These are phyloP conservation scores for Drosophila melanogaster DNA, from an alignment of 1,140 invertebrate genomes.

Conservation along the genomic window DNA sequence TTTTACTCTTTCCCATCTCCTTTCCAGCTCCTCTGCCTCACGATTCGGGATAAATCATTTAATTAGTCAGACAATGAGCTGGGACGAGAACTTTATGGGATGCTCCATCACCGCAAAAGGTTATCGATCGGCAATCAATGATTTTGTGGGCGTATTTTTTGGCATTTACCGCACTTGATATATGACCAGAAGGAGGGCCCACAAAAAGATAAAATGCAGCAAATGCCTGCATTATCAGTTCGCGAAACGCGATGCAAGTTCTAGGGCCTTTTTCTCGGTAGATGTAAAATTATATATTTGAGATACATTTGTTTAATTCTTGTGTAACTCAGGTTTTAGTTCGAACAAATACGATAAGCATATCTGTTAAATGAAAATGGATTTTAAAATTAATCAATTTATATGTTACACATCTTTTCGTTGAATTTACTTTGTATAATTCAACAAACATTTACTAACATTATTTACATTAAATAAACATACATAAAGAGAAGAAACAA, in stretches of 20 bases:
- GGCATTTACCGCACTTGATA: conserved; percentile 67
- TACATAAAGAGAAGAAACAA: no score
- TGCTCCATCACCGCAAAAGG: conserved; percentile 58
- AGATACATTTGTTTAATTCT: not conserved
- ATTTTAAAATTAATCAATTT: no score
- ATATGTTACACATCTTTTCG: no score
- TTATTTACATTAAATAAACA: no score
- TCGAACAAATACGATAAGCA: no score
- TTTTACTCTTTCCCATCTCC: conserved; percentile 48
- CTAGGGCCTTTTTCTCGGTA: not conserved
- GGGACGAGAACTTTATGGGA: conserved; percentile 33
- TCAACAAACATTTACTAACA: no score
- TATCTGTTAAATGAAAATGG: no score
- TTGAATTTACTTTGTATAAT: no score
- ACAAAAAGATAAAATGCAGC: conserved; percentile 37
- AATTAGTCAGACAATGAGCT: conserved; percentile 80
- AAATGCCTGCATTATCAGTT: conserved; percentile 4
- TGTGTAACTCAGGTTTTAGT: not conserved
- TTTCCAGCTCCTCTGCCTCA: conserved; percentile 46
- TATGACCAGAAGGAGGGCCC: conserved; percentile 51
- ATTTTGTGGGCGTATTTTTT: conserved; percentile 55
- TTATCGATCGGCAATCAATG: conserved; percentile 68
- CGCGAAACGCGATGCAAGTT: not conserved
- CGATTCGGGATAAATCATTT: conserved; percentile 82
- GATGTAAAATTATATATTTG: no score